phyloP scores from a whole-genome alignment of 2,113 vertebrate genomes.

The Hypanus sabinus region DNA sequence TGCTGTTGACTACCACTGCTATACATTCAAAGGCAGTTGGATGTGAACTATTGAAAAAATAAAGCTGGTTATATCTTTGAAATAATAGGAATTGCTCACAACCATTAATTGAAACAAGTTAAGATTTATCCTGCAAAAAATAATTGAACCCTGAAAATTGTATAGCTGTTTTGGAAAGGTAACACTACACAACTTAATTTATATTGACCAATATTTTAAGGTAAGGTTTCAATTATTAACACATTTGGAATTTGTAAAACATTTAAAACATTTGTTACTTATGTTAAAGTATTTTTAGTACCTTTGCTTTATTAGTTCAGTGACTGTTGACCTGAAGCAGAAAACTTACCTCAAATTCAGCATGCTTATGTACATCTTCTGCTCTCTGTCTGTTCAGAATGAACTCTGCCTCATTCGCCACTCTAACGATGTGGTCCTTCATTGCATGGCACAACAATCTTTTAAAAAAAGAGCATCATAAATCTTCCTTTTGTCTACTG shows the following conservation, averaged over 20 bases:
- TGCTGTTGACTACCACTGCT: slow-evolving; percentile 5
- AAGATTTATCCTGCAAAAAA: background rate
- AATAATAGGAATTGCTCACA: background rate
- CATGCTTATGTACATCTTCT: slow-evolving; percentile 94
- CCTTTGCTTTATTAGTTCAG: slow-evolving; percentile 40
- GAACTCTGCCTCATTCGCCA: slow-evolving; percentile 96
- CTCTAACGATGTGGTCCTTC: slow-evolving; percentile 97
- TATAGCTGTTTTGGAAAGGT: slow-evolving; percentile 41
- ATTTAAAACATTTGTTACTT: background rate
- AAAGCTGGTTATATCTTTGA: background rate
- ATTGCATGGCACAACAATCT: slow-evolving; percentile 94
- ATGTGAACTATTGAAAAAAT: slow-evolving; percentile 14
- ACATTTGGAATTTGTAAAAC: background rate
- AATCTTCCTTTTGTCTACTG: slow-evolving; percentile 40
- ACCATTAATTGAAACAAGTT: background rate
- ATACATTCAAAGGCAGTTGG: slow-evolving; percentile 15
- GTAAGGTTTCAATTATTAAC: background rate
- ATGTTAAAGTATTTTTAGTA: slow-evolving; percentile 37
- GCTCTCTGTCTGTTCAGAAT: slow-evolving; percentile 94
- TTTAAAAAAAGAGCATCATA: slow-evolving; percentile 41
- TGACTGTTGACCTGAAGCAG: slow-evolving; percentile 46
- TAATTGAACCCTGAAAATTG: slow-evolving; percentile 44
- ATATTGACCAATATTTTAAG: slow-evolving; percentile 44
- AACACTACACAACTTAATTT: slow-evolving; percentile 43
- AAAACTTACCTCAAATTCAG: slow-evolving; percentile 89